These are phyloP conservation scores for Eueides isabella DNA, from an alignment of 1,140 invertebrate genomes.

Conservation along the genomic window DNA sequence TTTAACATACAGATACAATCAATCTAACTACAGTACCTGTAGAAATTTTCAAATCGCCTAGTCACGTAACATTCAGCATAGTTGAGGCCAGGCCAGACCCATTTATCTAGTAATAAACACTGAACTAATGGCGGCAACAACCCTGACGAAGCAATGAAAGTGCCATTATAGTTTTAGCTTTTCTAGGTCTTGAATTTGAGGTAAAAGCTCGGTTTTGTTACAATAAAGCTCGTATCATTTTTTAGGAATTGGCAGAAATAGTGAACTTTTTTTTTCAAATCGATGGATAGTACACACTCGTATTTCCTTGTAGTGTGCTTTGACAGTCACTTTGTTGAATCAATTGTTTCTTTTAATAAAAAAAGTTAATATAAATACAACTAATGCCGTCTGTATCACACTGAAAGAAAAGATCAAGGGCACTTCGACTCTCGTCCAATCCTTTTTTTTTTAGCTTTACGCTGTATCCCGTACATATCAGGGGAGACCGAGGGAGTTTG, in stretches of 20 bases:
- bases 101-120: conserved; percentile 34
- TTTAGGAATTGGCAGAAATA: background rate
- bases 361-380: too few relatives aligned
- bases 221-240: background rate
- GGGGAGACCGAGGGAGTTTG: background rate
- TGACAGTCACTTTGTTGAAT: too few relatives aligned
- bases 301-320: too few relatives aligned
- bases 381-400: too few relatives aligned
- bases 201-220: background rate
- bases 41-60: conserved; percentile 20
- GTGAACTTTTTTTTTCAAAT: background rate
- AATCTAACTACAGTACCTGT: background rate
- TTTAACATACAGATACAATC: too few relatives aligned
- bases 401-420: too few relatives aligned
- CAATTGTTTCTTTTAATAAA: too few relatives aligned
- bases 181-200: conserved; percentile 22
- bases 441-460: background rate
- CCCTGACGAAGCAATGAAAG: conserved; percentile 33
- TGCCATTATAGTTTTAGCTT: conserved; percentile 26
- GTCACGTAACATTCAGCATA: conserved; percentile 30
- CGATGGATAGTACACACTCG: background rate
- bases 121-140: conserved; percentile 25
- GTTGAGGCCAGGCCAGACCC: conserved; percentile 8
- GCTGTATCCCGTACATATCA: background rate
- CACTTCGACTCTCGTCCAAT: too few relatives aligned